Conservation (phyloP, 1,140 invertebrate genomes). For the Aphidius gifuensis region DNA sequence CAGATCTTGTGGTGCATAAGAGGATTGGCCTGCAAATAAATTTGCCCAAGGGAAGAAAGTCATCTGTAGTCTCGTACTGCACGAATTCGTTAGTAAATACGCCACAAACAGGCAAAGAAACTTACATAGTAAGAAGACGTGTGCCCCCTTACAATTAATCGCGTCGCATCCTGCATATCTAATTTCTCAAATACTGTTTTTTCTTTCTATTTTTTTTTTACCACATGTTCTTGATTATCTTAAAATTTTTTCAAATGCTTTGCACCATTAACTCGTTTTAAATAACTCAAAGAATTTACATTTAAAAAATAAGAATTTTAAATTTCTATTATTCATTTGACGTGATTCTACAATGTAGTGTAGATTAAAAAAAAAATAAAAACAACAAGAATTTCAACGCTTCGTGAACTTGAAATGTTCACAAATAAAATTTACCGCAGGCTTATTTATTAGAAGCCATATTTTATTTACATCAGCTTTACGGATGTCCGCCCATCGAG, state of each 20-base stretch:
- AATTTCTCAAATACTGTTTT: conserved; percentile 12
- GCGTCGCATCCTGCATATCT: conserved; percentile 24
- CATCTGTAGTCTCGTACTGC: conserved; percentile 27
- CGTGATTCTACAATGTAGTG: no score
- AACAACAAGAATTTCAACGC: neutral
- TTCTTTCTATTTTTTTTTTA: conserved; percentile 2
- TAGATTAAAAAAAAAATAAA: no score
- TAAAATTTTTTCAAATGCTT: neutral
- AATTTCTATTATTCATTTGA: neutral
- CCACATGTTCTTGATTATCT: neutral
- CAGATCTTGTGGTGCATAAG: conserved; percentile 21
- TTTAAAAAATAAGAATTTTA: neutral
- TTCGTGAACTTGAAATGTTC: conserved; percentile 3
- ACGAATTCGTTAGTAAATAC: conserved; percentile 30
- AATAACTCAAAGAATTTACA: neutral
- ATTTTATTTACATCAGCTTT: conserved; percentile 18
- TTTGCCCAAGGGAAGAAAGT: conserved; percentile 22
- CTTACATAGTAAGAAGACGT: conserved; percentile 14
- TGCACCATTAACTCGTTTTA: neutral
- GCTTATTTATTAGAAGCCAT: conserved; percentile 20
- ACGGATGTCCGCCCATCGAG: conserved; percentile 22
- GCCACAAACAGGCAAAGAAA: conserved; percentile 31
- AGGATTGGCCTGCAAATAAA: conserved; percentile 28
- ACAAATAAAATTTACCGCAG: conserved; percentile 3
- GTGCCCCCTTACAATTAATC: conserved; percentile 37